A percentile compares a stretch with the other conserved stretches of the same genome.
Conservation (phyloP, 2,888 invertebrate species). For the Beris chalybata region DNA sequence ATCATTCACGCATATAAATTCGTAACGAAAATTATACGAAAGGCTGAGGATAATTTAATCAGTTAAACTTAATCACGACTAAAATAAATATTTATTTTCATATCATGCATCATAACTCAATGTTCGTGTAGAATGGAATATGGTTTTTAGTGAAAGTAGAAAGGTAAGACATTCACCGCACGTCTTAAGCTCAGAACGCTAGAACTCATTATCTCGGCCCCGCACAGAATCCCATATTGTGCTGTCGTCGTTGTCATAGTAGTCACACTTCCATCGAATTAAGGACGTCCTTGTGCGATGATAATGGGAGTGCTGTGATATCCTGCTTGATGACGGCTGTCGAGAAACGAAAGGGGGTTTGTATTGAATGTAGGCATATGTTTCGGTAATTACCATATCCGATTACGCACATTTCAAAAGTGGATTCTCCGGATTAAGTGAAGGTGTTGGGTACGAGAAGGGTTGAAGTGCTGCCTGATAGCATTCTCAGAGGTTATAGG, state of each 20-base stretch:
- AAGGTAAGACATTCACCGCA: slow-evolving; percentile 30
- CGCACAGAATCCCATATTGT: not conserved
- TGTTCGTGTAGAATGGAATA: slow-evolving; percentile 2
- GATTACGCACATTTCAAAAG: slow-evolving; percentile 26
- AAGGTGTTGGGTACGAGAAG: not conserved
- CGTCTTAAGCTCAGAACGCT: slow-evolving; percentile 28
- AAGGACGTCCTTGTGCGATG: too few relatives aligned
- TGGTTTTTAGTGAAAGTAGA: not conserved
- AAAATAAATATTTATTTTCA: slow-evolving; percentile 31
- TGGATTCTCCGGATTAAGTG: slow-evolving; percentile 13
- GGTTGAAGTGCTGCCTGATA: too few relatives aligned
- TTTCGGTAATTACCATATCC: slow-evolving; percentile 25
- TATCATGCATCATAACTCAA: slow-evolving; percentile 30
- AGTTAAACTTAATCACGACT: slow-evolving; percentile 20
- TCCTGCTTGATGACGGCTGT: too few relatives aligned
- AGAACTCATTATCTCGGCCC: slow-evolving; percentile 27
- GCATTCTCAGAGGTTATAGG: too few relatives aligned
- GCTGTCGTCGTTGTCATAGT: too few relatives aligned
- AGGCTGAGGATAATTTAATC: slow-evolving; percentile 16
- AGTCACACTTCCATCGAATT: too few relatives aligned
- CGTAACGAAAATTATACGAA: too few relatives aligned
- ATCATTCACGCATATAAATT: too few relatives aligned
- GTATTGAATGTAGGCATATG: slow-evolving; percentile 20
- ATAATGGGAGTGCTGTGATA: too few relatives aligned
- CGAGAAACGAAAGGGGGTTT: too few relatives aligned